A percentile compares a stretch with the other conserved stretches of the same genome.
These are phyloP conservation scores for Himalopsyche tibetana DNA, from an alignment of 2,888 invertebrate genomes.

Conservation along the genomic window DNA sequence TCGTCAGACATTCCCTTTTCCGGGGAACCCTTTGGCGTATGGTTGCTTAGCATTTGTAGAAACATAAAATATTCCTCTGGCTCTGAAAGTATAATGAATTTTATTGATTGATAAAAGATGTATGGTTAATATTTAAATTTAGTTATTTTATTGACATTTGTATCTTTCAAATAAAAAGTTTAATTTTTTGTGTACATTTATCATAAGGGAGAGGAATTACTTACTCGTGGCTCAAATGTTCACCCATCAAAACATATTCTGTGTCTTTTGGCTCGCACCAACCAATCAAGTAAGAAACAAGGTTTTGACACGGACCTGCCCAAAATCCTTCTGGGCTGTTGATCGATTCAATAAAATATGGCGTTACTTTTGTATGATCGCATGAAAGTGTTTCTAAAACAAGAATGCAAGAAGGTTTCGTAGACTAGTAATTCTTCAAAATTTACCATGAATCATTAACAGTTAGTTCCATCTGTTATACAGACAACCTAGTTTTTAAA, in stretches of 20 bases:
- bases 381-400: conserved; percentile 88
- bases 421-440: neutral
- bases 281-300: conserved; percentile 89
- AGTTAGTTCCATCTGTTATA: neutral
- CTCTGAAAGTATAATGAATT: conserved; percentile 75
- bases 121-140: neutral
- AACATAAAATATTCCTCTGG: conserved; percentile 91
- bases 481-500: neutral
- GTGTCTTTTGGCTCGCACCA: conserved; percentile 89
- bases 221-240: conserved; percentile 87
- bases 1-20: conserved; percentile 74
- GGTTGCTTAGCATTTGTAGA: conserved; percentile 89
- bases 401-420: neutral
- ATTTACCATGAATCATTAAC: no score
- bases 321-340: conserved; percentile 88
- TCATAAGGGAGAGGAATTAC: conserved; percentile 67
- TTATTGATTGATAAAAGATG: neutral
- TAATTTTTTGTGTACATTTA: no score
- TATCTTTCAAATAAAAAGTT: no score
- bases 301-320: conserved; percentile 89
- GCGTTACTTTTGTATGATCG: conserved; percentile 93
- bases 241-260: conserved; percentile 91
- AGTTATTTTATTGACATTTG: neutral
- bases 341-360: conserved; percentile 93
- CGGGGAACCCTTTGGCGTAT: conserved; percentile 89